phyloP scores from a whole-genome alignment of 2,797 vertebrate genomes.

The Aplochiton taeniatus region DNA sequence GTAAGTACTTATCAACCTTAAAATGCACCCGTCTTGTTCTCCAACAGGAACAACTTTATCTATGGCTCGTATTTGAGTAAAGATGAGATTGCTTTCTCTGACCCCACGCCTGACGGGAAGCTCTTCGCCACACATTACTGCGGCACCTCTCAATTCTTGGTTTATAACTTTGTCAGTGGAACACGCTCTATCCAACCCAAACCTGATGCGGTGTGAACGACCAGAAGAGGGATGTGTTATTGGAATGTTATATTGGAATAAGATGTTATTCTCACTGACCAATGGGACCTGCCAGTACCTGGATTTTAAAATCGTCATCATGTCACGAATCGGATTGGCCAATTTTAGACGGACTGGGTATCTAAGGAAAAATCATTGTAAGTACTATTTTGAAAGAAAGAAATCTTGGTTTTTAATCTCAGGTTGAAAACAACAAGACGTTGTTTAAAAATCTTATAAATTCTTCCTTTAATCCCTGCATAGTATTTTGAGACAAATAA shows the following conservation, averaged over 20 bases:
- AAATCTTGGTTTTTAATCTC: conserved; percentile 74
- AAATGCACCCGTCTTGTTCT: neutral
- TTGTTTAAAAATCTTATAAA: conserved; percentile 64
- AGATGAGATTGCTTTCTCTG: conserved; percentile 98
- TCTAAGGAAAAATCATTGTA: conserved; percentile 39
- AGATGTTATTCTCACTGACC: conserved; percentile 22
- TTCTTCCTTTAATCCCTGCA: conserved; percentile 69
- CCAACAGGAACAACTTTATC: conserved; percentile 93
- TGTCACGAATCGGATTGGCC: conserved; percentile 34
- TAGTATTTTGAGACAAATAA: conserved; percentile 67
- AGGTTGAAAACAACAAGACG: conserved; percentile 75
- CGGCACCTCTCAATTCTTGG: conserved; percentile 96
- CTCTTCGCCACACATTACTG: conserved; percentile 97
- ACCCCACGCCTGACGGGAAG: conserved; percentile 97
- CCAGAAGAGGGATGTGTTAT: conserved; percentile 18
- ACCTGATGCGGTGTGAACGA: conserved; percentile 57
- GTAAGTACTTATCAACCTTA: too few relatives aligned
- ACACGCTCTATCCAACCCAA: conserved; percentile 53
- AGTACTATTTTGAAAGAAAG: conserved; percentile 51
- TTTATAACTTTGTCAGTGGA: conserved; percentile 98
- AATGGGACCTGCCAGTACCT: conserved; percentile 28
- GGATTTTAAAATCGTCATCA: conserved; percentile 34
- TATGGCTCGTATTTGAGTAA: conserved; percentile 97
- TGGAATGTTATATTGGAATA: conserved; percentile 11
- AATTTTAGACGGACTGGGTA: conserved; percentile 19